Base-by-base conservation (phyloP, 1,140 invertebrate genomes). In the Penaeus chinensis region DNA sequence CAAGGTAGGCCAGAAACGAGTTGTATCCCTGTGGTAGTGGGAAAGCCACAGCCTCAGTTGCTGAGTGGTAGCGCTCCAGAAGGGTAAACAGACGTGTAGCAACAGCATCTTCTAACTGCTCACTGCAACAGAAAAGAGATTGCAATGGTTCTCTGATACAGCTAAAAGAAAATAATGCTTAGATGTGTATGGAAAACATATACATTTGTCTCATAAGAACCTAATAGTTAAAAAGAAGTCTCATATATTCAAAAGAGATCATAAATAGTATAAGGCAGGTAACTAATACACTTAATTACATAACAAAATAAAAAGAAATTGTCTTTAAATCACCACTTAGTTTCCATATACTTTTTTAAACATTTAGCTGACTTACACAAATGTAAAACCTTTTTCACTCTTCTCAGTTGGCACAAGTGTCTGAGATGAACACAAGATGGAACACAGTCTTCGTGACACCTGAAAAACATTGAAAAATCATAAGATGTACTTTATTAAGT, bases 1-100 rank as follows among this genome's bases (percentile, higher is more conserved):
- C 96, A 69, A 97, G 93, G 91, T 96, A 97, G 18, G 96, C 95
- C 91, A 97, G 96, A 92, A 97, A 97, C 19, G 96, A 96, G 19
- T 95, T 95, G 91, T 97, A 97, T 32, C 96, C 96, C 91, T 96
- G 95, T 47, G 96, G 96, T 85, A 96, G 92, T 1, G 96, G 96
- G 92, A 95, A 97, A 18, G 96, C 96, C 79, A 96, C 93, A n/a
- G 93, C 94, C 91, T 96, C 96, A 37, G 95, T 94, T 2, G 96
- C 95, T 87, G 96, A 93, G 90, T 95, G 95, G 92, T 96, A 97
- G 86, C 96, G 94, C 91, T 96, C 96, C 63, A 97, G 91, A 22
- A 95, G 93, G 80, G 94, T 94, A 90, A 96, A 96, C 24, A 96
- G 91, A 27, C 95, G 92, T 91, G 94, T 94, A 87, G 95, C 94